phyloP scores from a whole-genome alignment of 2,113 vertebrate species.

The Struthidea cinerea region DNA sequence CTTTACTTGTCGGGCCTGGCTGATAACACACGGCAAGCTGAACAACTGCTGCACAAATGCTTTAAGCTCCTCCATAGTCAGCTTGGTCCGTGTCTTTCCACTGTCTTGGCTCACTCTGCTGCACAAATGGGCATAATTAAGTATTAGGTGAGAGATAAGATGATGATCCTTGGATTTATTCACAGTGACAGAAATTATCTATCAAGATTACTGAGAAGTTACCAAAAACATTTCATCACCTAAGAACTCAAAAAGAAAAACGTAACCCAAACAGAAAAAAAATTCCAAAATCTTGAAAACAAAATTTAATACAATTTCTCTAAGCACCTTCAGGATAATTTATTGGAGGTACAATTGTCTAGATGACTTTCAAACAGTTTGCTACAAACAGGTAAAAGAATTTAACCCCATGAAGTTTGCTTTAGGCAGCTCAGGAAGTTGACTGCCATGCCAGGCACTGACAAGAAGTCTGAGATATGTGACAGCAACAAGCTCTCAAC shows the following conservation, averaged over 20 bases:
- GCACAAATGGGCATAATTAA: neutral
- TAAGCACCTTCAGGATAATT: neutral
- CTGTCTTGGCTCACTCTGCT: constrained; percentile 84
- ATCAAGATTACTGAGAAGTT: neutral
- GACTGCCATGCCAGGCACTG: neutral
- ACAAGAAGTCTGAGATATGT: neutral
- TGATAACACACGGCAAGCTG: constrained; percentile 91
- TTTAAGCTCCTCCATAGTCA: constrained; percentile 97
- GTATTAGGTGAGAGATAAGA: neutral
- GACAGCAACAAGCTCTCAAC: neutral
- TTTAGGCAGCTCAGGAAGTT: neutral
- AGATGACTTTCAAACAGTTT: neutral
- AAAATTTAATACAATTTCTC: neutral
- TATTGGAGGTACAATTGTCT: neutral
- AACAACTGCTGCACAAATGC: constrained; percentile 95
- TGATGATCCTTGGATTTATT: neutral
- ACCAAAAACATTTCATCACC: neutral
- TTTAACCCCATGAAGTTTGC: neutral
- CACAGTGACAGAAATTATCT: neutral
- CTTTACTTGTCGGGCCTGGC: constrained; percentile 93
- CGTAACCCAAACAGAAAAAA: neutral
- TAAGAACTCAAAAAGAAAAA: neutral
- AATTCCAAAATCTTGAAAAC: neutral
- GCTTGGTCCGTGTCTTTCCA: constrained; percentile 86
- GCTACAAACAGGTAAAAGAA: neutral